Evolutionary conservation across 2,797 vertebrate species (phyloP), one percentile per base, ranked within the genome.

Genomic region (Premnoplex brunnescens): DNA sequence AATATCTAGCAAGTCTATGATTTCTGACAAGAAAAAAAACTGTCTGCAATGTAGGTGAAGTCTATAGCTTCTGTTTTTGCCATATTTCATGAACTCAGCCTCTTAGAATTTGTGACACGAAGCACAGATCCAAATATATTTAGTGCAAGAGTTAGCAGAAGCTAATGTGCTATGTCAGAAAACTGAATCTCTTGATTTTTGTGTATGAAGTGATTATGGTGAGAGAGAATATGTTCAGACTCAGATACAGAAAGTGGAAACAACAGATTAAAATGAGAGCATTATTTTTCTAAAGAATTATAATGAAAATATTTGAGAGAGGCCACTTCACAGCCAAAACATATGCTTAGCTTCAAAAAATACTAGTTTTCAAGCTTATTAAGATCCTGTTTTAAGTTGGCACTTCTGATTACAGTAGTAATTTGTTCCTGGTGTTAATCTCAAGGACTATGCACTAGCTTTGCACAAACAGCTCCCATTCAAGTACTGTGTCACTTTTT

Each of bases 101-200:
- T 83, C 92, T 94, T 93, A 91, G 85, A 87, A 64, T 90, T 81
- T 94, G 88, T 95, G 83, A 85, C 37, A 88, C 27, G 30, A 71
- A 93, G 55, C 62, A 64, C 62, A 83, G 89, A 77, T 91, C 89
- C 92, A 95, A 96, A 95, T 96, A 94, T 86, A 96, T 91, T 85
- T 88, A 79, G 46, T 94, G 88, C 66, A 91, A 92, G 78, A 95
- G 75, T 95, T 96, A 86, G 81, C 90, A 85, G 85, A 94, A 92
- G 54, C 67, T 93, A 91, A 93, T 86, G 77, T 64, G 75, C 86
- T 97, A 86, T 90, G 85, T 95, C 74, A 75, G 88, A 95, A 96
- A 96, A 92, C 75, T 68, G 93, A 97, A 82, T 91, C 78, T 87
- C 87, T 95, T 97, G 80, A 96, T 96, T 96, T 95, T 85, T 87